Evolutionary conservation across 2,888 invertebrate genomes (phyloP).

Genomic region (Oxytorus armatus): DNA sequence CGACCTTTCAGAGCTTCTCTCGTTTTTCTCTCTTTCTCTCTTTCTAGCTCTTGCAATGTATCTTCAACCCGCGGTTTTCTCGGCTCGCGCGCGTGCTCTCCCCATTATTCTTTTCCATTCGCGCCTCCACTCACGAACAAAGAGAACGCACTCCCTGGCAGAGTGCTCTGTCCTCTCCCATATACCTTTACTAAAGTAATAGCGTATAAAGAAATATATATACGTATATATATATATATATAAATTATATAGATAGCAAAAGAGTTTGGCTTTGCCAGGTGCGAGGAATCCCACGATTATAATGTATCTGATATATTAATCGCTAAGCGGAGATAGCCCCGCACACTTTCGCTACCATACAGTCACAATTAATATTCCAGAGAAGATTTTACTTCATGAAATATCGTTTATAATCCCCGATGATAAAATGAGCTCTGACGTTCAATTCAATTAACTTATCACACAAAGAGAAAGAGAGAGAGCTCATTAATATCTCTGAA

Average conservation of each 20-base stretch:
- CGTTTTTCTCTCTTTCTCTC: slow-evolving; percentile 5
- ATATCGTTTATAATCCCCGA: too few species aligned
- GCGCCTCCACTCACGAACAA: slow-evolving; percentile 61
- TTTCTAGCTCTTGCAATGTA: slow-evolving; percentile 2
- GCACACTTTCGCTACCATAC: slow-evolving; percentile 35
- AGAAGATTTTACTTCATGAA: too few species aligned
- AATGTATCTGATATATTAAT: slow-evolving; percentile 37
- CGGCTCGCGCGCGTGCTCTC: slow-evolving; percentile 44
- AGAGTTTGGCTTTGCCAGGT: slow-evolving; percentile 20
- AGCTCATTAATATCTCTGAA: too few species aligned
- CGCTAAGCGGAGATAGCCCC: background rate
- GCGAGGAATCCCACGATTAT: slow-evolving; percentile 55
- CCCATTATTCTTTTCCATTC: slow-evolving; percentile 64
- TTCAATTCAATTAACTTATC: too few species aligned
- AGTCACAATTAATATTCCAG: slow-evolving; percentile 9
- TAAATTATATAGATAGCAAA: too few species aligned
- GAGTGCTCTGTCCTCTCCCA: background rate
- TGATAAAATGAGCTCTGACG: background rate
- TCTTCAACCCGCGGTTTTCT: slow-evolving; percentile 15
- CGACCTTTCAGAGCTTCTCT: slow-evolving; percentile 56
- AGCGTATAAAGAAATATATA: background rate
- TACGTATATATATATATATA: background rate
- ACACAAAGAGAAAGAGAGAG: too few species aligned
- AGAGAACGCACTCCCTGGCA: slow-evolving; percentile 52
- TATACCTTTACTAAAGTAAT: slow-evolving; percentile 10